phyloP scores from a whole-genome alignment of 2,797 vertebrate genomes.

The Pteropus rufus region DNA sequence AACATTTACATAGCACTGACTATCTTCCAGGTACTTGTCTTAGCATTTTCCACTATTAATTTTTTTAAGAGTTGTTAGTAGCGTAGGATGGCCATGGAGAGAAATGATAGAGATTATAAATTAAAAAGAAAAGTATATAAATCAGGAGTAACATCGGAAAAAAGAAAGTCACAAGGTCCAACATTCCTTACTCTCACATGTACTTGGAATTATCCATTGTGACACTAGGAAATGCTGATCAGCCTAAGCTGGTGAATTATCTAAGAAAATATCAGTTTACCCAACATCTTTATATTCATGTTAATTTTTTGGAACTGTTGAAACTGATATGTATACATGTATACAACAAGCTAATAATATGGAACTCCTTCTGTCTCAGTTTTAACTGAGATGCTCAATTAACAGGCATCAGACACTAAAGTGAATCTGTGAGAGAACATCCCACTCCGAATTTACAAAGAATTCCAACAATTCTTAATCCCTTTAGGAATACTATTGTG shows the following conservation, averaged over 20 bases:
- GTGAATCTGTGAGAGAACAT: not conserved
- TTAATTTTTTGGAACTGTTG: not conserved
- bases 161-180: not conserved
- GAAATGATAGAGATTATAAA: not conserved
- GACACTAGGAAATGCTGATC: not conserved
- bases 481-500: not conserved
- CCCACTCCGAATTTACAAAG: not conserved
- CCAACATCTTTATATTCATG: not conserved
- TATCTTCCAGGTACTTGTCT: not conserved
- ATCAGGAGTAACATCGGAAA: not conserved
- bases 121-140: not conserved
- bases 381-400: not conserved
- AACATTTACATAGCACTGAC: not conserved
- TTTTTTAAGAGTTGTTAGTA: not conserved
- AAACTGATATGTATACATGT: not conserved
- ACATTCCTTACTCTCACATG: not conserved
- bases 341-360: not conserved
- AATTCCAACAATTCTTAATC: not conserved
- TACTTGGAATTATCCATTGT: not conserved
- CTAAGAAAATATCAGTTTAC: not conserved
- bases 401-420: not conserved
- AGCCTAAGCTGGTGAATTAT: not conserved
- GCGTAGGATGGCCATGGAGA: not conserved
- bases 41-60: not conserved
- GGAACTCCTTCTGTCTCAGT: not conserved